phyloP scores from a whole-genome alignment of 1,140 invertebrate species.

The Heliconius eleuchia region DNA sequence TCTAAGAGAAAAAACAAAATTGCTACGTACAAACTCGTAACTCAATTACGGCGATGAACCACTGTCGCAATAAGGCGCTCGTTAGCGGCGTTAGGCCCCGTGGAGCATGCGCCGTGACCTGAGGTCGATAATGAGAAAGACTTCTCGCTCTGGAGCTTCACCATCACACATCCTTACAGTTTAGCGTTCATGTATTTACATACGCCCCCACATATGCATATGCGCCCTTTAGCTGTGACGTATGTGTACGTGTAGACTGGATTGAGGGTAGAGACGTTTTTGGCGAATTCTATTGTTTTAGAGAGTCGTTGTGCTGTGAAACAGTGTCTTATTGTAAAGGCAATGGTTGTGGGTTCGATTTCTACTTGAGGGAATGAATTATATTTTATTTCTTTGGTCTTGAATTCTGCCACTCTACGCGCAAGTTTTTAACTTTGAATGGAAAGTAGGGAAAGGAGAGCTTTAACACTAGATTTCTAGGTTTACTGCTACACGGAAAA shows the following conservation, averaged over 20 bases:
- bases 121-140: conserved; percentile 78
- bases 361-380: too few species aligned
- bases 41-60: conserved; percentile 79
- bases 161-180: conserved; percentile 78
- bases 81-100: conserved; percentile 59
- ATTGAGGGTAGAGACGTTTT: conserved; percentile 33
- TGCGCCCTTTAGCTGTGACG: conserved; percentile 71
- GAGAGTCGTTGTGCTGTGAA: too few species aligned
- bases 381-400: too few species aligned
- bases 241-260: conserved; percentile 58
- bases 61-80: conserved; percentile 77
- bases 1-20: conserved; percentile 78
- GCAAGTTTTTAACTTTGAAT: too few species aligned
- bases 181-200: conserved; percentile 79
- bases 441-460: too few species aligned
- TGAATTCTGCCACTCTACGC: too few species aligned
- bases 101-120: conserved; percentile 78
- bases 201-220: conserved; percentile 78
- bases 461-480: too few species aligned
- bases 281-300: not conserved
- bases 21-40: conserved; percentile 80
- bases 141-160: conserved; percentile 70
- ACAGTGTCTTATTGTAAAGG: too few species aligned
- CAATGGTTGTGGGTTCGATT: too few species aligned
- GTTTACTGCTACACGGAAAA: too few species aligned